Base-by-base conservation (phyloP, 2,888 invertebrate genomes). In the Candidula unifasciata region DNA sequence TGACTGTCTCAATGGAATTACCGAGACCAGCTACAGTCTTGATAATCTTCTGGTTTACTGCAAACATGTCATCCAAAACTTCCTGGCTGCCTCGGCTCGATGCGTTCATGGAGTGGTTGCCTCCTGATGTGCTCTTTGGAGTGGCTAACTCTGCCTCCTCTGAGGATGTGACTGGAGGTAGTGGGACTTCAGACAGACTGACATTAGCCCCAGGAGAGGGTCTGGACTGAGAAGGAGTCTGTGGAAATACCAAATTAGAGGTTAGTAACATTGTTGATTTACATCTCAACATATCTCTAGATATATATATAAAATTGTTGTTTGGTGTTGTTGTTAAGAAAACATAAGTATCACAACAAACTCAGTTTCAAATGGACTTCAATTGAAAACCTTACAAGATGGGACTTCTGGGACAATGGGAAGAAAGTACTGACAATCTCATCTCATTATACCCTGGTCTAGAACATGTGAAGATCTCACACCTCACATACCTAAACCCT, bases 101-200 rank as follows among this genome's bases (percentile, higher is more conserved):
- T 37, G 64, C 74, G 73, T 74, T 74, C 21, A 84, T 33, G 13
- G 80, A 44, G 64, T 85, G 66, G 30, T 57, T 57, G 10, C 54
- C 57, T 35, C 60, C 57, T 57, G 73, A 68, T 13, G 80, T 52
- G 37, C 74, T 86, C 44, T 86, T 88, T 13, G 90, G 88, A 5
- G 90, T 90, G 60, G 88, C 88, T 37, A 91, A 86, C 54, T 90
- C 90, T 13, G 87, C 87, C 69, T 92, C 91, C 74, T 92, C 91
- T 21, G 83, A 86, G 0, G 91, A 89, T 10, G 92, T 91, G n/a
- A 91, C 86, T 8, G 91, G 89, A 10, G 92, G 91, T 18, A 92
- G 87, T 5, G 93, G 92, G 16, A 93, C 87, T 24, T 92, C 80
- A 21, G 79, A 83, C 60, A 79, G 60, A 44, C 79, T 83, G 57